phyloP scores from a whole-genome alignment of 1,140 invertebrate species.

The Megalonaias nervosa region DNA sequence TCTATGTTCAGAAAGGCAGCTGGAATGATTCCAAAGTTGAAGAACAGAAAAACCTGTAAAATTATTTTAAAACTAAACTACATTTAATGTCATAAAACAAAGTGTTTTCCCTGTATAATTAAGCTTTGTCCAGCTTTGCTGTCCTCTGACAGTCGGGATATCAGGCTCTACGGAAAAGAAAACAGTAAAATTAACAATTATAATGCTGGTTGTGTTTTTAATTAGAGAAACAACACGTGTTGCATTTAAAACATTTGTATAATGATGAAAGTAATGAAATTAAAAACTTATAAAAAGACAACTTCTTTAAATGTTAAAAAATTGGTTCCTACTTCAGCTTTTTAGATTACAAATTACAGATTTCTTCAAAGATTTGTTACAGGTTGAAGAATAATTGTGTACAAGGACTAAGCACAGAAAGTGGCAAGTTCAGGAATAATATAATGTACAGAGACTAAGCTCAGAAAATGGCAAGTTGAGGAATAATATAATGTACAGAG shows the following conservation, averaged over 20 bases:
- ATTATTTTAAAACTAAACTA: no score
- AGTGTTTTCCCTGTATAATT: conserved; percentile 41
- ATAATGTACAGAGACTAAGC: no score
- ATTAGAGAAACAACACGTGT: neutral
- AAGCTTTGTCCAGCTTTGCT: conserved; percentile 42
- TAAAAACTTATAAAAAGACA: neutral
- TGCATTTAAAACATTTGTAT: neutral
- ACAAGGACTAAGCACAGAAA: no score
- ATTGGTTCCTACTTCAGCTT: neutral
- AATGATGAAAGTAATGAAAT: neutral
- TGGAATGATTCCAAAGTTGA: no score
- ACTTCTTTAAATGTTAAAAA: neutral
- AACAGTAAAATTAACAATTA: neutral
- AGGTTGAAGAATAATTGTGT: no score
- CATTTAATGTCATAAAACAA: neutral
- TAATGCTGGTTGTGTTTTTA: neutral
- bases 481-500: no score
- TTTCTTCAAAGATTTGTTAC: no score
- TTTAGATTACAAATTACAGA: neutral
- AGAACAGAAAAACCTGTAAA: no score
- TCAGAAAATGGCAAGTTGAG: no score
- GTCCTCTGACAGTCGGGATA: conserved; percentile 39
- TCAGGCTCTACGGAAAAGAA: conserved; percentile 38
- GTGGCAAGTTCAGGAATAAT: no score
- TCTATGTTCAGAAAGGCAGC: no score